Percentiles rank a stretch among this genome's conserved stretches.
These are phyloP conservation scores for Drosophila nikananu DNA, from an alignment of 1,140 invertebrate genomes.

Conservation along the genomic window DNA sequence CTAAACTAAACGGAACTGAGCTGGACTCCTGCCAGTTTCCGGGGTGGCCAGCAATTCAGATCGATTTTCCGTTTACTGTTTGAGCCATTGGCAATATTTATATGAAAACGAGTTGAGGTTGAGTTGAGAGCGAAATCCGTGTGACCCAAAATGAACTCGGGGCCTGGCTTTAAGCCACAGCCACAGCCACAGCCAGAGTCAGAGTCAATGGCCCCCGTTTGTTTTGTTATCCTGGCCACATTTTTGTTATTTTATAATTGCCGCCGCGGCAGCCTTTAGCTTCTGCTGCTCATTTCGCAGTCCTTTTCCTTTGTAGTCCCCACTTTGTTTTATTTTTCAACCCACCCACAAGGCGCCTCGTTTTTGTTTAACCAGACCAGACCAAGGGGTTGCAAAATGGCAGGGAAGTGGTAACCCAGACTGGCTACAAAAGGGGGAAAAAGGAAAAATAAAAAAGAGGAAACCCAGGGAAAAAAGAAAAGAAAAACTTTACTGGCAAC, in stretches of 20 bases:
- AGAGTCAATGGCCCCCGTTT: slow-evolving; percentile 43
- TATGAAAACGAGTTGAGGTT: slow-evolving; percentile 32
- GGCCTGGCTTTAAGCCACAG: slow-evolving; percentile 17
- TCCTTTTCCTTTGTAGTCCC: slow-evolving; percentile 43
- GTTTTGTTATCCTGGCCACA: slow-evolving; percentile 45
- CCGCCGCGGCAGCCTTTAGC: slow-evolving; percentile 38
- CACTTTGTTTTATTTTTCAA: slow-evolving; percentile 20
- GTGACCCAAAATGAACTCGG: slow-evolving; percentile 43
- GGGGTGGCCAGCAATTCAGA: slow-evolving; percentile 30
- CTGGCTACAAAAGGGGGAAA: slow-evolving; percentile 14
- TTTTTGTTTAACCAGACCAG: slow-evolving; percentile 43
- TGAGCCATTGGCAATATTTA: slow-evolving; percentile 39
- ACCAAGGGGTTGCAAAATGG: slow-evolving; percentile 23
- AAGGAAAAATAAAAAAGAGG: not conserved
- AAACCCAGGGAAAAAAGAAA: not conserved
- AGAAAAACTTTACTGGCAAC: slow-evolving; percentile 29
- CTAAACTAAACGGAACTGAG: slow-evolving; percentile 4
- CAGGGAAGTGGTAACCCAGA: slow-evolving; percentile 22
- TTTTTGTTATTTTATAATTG: slow-evolving; percentile 62
- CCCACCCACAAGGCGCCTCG: not conserved
- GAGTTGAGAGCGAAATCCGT: slow-evolving; percentile 31
- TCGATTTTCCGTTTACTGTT: slow-evolving; percentile 34
- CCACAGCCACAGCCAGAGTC: slow-evolving; percentile 38
- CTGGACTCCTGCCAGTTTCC: slow-evolving; percentile 27
- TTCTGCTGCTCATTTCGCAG: slow-evolving; percentile 35